A percentile compares a stretch with the other conserved stretches of the same genome.
Evolutionary conservation across 2,797 vertebrate species (phyloP).

Genomic region (Pempheris klunzingeri): DNA sequence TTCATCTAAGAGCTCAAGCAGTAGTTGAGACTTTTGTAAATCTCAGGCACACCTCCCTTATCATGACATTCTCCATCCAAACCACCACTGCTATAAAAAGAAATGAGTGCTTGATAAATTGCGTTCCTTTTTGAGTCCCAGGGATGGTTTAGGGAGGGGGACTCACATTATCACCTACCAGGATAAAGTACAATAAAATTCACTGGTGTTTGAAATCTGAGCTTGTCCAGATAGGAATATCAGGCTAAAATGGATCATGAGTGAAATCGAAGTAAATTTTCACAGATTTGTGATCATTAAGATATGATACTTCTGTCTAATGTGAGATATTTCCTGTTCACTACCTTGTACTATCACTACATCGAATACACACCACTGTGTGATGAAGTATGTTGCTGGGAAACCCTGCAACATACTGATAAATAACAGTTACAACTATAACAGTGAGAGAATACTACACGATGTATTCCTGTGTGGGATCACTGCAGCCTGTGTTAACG

Average conservation of each 20-base stretch:
- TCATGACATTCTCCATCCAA: slow-evolving; percentile 38
- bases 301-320: background rate
- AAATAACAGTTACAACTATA: background rate
- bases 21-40: slow-evolving; percentile 2
- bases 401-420: slow-evolving; percentile 5
- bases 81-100: slow-evolving; percentile 66
- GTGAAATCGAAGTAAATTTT: background rate
- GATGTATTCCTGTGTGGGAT: slow-evolving; percentile 1
- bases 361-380: background rate
- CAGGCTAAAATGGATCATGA: background rate
- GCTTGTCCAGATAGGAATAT: slow-evolving; percentile 1
- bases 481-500: slow-evolving; percentile 19
- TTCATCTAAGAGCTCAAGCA: background rate
- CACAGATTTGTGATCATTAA: background rate
- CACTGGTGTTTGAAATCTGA: slow-evolving; percentile 24
- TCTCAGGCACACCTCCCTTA: slow-evolving; percentile 36
- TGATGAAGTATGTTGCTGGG: background rate
- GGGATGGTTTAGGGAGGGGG: slow-evolving; percentile 3
- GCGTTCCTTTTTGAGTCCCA: slow-evolving; percentile 25
- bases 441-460: slow-evolving; percentile 20
- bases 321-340: background rate
- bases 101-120: slow-evolving; percentile 50
- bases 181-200: slow-evolving; percentile 22
- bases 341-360: background rate
- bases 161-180: slow-evolving; percentile 18